Evolutionary conservation across 2,797 vertebrate species (phyloP).

Genomic region (Acanthornis magna): DNA sequence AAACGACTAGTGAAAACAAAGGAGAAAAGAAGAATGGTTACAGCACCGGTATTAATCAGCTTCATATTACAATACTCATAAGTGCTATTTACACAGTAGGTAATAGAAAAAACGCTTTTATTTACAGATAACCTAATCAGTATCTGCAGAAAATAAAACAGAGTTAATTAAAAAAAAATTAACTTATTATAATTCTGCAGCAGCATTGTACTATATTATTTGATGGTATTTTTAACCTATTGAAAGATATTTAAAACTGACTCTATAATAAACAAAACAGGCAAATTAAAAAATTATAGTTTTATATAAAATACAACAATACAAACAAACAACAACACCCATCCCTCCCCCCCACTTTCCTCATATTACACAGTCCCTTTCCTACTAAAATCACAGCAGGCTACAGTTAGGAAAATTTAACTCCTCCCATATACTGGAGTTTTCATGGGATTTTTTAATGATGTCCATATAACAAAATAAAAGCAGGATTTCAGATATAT

Average conservation of each 20-base stretch:
- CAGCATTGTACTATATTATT: background rate
- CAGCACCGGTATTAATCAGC: background rate
- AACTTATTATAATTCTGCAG: background rate
- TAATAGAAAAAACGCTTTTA: background rate
- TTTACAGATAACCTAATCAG: background rate
- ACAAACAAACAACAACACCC: background rate
- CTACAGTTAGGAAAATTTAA: background rate
- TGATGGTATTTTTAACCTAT: background rate
- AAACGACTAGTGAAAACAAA: slow-evolving; percentile 84
- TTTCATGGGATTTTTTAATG: background rate
- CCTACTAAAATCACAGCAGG: background rate
- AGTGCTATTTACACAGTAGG: background rate
- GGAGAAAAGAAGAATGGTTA: background rate
- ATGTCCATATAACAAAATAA: background rate
- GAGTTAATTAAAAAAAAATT: no score
- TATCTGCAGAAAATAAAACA: background rate
- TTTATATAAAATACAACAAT: background rate
- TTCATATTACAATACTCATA: background rate
- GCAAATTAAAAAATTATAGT: background rate
- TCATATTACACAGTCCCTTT: background rate
- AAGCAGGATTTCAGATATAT: background rate
- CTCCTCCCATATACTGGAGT: background rate
- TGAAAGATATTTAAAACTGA: background rate
- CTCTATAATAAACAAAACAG: background rate
- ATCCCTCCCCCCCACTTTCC: no score